phyloP scores from a whole-genome alignment of 2,797 vertebrate species.

The Notoglanidium macrostoma region DNA sequence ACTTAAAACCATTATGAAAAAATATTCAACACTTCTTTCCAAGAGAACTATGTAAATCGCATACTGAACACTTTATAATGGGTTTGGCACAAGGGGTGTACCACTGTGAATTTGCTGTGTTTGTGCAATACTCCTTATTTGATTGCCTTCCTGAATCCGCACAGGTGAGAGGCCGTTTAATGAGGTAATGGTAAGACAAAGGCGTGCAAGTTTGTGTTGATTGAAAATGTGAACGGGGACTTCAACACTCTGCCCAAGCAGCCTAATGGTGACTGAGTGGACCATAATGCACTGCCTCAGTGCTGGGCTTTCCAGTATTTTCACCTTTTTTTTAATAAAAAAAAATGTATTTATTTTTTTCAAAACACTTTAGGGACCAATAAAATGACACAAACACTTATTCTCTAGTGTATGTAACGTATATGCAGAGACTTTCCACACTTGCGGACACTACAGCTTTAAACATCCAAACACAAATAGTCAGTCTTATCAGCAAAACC shows the following conservation, averaged over 20 bases:
- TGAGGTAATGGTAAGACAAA: conserved; percentile 33
- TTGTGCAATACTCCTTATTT: conserved; percentile 50
- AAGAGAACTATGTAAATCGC: conserved; percentile 53
- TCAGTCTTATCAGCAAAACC: conserved; percentile 32
- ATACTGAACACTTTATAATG: conserved; percentile 56
- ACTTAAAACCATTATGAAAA: conserved; percentile 63
- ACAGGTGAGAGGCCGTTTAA: conserved; percentile 31
- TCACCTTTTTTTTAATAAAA: neutral
- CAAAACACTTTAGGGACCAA: conserved; percentile 31
- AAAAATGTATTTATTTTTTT: neutral
- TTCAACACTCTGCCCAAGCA: conserved; percentile 1
- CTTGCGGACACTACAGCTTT: conserved; percentile 42
- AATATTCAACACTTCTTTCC: conserved; percentile 58
- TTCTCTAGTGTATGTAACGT: conserved; percentile 42
- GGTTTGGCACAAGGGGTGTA: conserved; percentile 53
- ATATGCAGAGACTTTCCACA: conserved; percentile 43
- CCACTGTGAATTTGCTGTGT: conserved; percentile 48
- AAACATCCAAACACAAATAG: conserved; percentile 51
- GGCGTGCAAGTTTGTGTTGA: neutral
- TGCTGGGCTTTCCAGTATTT: conserved; percentile 2
- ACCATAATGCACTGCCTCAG: conserved; percentile 4
- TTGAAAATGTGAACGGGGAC: neutral
- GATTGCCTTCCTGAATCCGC: conserved; percentile 34
- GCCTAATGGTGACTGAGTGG: neutral
- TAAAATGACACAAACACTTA: conserved; percentile 45